Evolutionary conservation across 2,797 vertebrate species (phyloP), one percentile per base, ranked within the genome.

Genomic region (Megaceryle alcyon): DNA sequence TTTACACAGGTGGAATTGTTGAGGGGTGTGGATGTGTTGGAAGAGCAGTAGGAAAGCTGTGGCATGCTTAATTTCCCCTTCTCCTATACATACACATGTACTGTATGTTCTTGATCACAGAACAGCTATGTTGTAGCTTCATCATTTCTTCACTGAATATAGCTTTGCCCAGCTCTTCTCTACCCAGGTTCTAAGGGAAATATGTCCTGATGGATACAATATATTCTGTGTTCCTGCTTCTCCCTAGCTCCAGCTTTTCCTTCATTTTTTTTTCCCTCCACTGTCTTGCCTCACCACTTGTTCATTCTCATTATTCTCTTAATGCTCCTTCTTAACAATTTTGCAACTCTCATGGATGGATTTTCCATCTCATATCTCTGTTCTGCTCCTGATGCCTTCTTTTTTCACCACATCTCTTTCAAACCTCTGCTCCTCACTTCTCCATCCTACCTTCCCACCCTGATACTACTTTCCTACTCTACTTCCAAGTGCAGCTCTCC

Each of bases 21-120:
- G 61, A 68, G 59, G 35, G 13, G 2, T 86, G 8, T 18, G 25
- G 9, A 12, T 60, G 3, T 29, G 19, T 48, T 19, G 20, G 26
- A 82, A 86, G 28, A 76, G 13, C 46, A 61, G 54, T 29, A 81
- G 69, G 46, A 90, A 69, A 70, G 25, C 19, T 72, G 18, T 21
- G 17, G 10, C 13, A 20, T 9, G 4, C 37, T 61, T 39, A 16
- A 56, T 91, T 77, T 35, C 6, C 20, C 5, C 9, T 51, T 72
- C 72, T 75, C 29, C 48, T 87, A 2, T 12, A 23, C 0, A 0
- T 12, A 23, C 0, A 0, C 14, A 3, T 29, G 10, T 65, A 39
- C 16, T 37, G 2, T 28, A 19, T 19, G 15, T 39, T 56, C 11
- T 31, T n/a, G 28, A 60, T 66, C 35, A 48, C 15, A 56, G n/a